These are phyloP conservation scores for Bufo bufo DNA, from an alignment of 2,113 vertebrate genomes.

Conservation along the genomic window DNA sequence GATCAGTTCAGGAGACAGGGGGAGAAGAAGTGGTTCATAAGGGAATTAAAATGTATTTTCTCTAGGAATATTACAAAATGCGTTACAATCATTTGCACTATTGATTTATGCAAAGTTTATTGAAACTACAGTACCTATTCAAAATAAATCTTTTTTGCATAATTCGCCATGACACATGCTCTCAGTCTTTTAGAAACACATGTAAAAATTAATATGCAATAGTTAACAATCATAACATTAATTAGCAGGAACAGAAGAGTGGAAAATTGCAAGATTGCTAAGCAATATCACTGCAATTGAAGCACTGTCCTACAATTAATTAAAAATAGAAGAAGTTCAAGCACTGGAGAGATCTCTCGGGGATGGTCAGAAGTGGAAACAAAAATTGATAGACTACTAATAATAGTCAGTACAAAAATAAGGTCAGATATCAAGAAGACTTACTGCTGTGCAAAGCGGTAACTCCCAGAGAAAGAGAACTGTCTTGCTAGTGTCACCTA, in stretches of 20 bases:
- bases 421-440: neutral
- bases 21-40: too few relatives aligned
- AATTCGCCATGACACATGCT: neutral
- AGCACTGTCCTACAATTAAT: neutral
- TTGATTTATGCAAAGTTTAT: too few relatives aligned
- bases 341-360: neutral
- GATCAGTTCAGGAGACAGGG: too few relatives aligned
- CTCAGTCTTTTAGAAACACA: too few relatives aligned
- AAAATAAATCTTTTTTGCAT: too few relatives aligned
- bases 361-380: neutral
- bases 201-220: neutral
- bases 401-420: neutral
- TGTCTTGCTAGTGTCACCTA: too few relatives aligned
- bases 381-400: neutral
- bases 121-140: too few relatives aligned
- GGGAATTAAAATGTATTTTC: too few relatives aligned
- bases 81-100: too few relatives aligned
- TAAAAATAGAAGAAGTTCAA: neutral
- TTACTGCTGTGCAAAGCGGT: too few relatives aligned
- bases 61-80: too few relatives aligned
- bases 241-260: neutral
- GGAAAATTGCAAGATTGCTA: neutral
- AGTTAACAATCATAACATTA: neutral
- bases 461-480: too few relatives aligned
- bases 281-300: neutral